Conservation (phyloP, 2,888 invertebrate genomes). For the Epinotia ramella region DNA sequence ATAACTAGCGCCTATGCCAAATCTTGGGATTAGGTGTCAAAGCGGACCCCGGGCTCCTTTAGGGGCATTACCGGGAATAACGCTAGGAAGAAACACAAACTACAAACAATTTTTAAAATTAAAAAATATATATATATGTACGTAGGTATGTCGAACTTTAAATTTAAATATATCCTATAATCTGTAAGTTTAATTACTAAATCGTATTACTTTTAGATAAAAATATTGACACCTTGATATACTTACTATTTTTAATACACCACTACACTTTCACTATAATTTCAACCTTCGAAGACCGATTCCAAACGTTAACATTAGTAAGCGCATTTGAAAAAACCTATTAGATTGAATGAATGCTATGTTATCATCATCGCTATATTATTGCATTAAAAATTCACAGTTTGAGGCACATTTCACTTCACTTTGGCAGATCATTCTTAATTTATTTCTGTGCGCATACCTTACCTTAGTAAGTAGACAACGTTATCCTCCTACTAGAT, state of each 20-base stretch:
- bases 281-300: neutral
- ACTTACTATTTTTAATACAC: neutral
- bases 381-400: too few species aligned
- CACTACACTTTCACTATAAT: neutral
- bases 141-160: neutral
- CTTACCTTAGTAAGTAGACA: neutral
- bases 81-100: neutral
- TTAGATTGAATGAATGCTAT: too few species aligned
- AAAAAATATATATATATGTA: neutral
- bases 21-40: too few species aligned
- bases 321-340: too few species aligned
- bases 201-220: neutral
- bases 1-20: too few species aligned
- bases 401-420: too few species aligned
- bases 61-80: too few species aligned
- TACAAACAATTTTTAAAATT: too few species aligned
- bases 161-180: neutral
- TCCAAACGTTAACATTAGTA: too few species aligned
- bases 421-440: too few species aligned
- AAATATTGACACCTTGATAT: neutral
- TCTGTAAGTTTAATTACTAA: neutral
- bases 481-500: slow-evolving; percentile 1
- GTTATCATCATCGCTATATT: too few species aligned
- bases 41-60: too few species aligned
- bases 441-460: neutral